Evolutionary conservation across 2,797 vertebrate species (phyloP).

Genomic region (Erithacus rubecula): DNA sequence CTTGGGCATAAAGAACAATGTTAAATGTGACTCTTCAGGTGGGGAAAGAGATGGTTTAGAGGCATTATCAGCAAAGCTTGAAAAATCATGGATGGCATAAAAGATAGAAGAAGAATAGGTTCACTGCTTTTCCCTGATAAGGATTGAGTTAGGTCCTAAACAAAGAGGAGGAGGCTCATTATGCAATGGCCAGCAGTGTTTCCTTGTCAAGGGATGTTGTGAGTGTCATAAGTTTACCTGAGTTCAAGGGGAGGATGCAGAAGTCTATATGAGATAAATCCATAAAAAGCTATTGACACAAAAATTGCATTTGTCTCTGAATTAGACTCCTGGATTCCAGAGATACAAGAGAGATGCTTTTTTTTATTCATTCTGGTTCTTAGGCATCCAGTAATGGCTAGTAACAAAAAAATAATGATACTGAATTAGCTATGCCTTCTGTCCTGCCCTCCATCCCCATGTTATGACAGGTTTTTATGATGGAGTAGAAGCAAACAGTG

Average conservation of each 20-base stretch:
- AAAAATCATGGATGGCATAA: background rate
- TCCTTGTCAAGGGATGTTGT: background rate
- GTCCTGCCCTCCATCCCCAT: background rate
- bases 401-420: background rate
- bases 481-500: background rate
- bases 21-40: background rate
- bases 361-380: background rate
- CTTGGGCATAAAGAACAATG: background rate
- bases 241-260: background rate
- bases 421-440: background rate
- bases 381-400: background rate
- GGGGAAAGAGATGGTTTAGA: background rate
- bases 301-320: background rate
- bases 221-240: background rate
- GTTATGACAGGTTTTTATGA: background rate
- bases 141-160: background rate
- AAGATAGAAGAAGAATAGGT: background rate
- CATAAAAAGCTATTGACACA: background rate
- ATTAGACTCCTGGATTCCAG: background rate
- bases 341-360: background rate
- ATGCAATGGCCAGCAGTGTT: background rate
- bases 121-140: background rate
- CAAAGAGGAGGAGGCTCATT: background rate
- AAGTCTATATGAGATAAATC: background rate
- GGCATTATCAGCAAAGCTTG: background rate